These are phyloP conservation scores for Phylloscopus trochilus DNA, from an alignment of 2,113 vertebrate genomes.

Conservation along the genomic window DNA sequence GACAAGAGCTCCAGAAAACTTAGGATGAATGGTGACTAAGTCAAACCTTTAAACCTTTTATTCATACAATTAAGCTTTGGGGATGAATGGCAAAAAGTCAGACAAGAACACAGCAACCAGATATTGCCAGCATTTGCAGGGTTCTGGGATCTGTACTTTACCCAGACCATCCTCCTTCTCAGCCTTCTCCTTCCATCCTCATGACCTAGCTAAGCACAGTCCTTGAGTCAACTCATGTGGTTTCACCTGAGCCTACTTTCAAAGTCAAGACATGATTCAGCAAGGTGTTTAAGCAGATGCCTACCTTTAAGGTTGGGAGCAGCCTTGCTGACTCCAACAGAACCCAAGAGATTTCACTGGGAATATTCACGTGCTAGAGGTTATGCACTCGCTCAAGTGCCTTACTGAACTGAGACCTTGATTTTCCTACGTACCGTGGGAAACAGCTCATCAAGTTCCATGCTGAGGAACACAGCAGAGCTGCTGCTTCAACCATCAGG, in stretches of 20 bases:
- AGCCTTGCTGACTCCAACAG: constrained; percentile 58
- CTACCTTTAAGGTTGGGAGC: constrained; percentile 55
- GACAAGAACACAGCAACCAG: not conserved
- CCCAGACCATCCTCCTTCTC: not conserved
- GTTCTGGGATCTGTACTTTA: not conserved
- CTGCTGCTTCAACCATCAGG: not conserved
- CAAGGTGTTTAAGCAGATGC: constrained; percentile 49
- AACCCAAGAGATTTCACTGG: constrained; percentile 36
- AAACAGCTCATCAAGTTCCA: not conserved
- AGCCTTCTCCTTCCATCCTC: not conserved
- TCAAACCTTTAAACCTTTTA: not conserved
- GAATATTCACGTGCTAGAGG: constrained; percentile 57
- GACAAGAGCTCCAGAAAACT: not conserved
- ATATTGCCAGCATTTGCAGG: not conserved
- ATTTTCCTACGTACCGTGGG: constrained; percentile 6
- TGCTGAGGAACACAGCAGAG: not conserved
- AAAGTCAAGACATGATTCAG: constrained; percentile 64
- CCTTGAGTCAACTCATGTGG: constrained; percentile 48
- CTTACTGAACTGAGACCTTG: not conserved
- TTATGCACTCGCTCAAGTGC: not conserved
- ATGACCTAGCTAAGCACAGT: constrained; percentile 14
- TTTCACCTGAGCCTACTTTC: constrained; percentile 38
- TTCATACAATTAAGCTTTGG: not conserved
- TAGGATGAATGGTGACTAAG: not conserved
- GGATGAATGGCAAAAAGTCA: not conserved